These are phyloP conservation scores for Scatophagus argus DNA, from an alignment of 2,113 vertebrate genomes.

Conservation along the genomic window DNA sequence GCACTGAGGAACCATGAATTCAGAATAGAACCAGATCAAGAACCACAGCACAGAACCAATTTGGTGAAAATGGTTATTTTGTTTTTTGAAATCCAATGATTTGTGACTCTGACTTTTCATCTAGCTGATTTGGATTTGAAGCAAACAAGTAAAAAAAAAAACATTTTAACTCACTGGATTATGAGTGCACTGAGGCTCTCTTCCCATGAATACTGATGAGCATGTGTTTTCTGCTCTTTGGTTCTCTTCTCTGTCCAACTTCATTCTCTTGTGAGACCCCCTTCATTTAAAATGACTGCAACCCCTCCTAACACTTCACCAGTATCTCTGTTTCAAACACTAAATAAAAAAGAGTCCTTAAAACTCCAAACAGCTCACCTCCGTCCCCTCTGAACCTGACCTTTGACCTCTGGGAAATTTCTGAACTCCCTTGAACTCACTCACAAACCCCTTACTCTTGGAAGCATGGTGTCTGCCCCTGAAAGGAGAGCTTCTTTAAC, in stretches of 20 bases:
- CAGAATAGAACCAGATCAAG: too few species aligned
- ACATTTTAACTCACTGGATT: background rate
- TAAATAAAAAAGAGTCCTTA: slow-evolving; percentile 88
- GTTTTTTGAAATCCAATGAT: too few species aligned
- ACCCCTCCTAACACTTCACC: slow-evolving; percentile 77
- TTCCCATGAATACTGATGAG: background rate
- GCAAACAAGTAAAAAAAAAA: background rate
- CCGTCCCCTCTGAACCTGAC: slow-evolving; percentile 86
- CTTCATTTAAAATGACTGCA: slow-evolving; percentile 37
- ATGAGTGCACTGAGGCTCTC: background rate
- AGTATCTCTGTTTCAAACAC: slow-evolving; percentile 90
- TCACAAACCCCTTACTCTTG: slow-evolving; percentile 48
- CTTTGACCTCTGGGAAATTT: slow-evolving; percentile 80
- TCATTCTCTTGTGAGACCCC: slow-evolving; percentile 21
- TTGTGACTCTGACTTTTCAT: too few species aligned
- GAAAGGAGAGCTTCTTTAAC: slow-evolving; percentile 67
- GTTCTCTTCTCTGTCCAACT: background rate
- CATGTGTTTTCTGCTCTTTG: background rate
- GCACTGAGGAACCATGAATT: too few species aligned
- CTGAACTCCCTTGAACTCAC: slow-evolving; percentile 71
- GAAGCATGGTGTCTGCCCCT: slow-evolving; percentile 50
- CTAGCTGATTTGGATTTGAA: background rate
- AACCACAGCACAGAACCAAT: too few species aligned
- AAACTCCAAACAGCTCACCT: slow-evolving; percentile 85
- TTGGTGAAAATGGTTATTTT: too few species aligned